Base-by-base conservation (phyloP, 2,113 vertebrate genomes). In the Xenopus borealis region DNA sequence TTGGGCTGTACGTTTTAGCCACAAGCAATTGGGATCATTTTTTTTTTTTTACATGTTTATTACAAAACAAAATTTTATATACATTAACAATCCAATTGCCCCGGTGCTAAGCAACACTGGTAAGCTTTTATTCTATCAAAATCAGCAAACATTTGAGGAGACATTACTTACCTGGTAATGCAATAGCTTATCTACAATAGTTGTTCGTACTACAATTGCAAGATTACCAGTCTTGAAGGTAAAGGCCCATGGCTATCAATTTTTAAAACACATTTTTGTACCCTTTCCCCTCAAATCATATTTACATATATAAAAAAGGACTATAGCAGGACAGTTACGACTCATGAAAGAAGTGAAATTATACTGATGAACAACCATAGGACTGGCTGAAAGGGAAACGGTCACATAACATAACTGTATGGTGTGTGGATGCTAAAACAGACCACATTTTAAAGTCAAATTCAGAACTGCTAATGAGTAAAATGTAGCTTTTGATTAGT, bases 161-260 rank as follows among this genome's bases (percentile, higher is more conserved):
- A 57, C 44, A 73, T 46, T 73, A 66, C 72, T 73, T 66, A 73
- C 72, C 72, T 59, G 72, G 53, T 46, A 57, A 19, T 12, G 50
- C 19, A 63, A 63, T 16, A 62, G 11, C 13, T 11, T 17, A 27
- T 40, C 17, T 69, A 71, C 58, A 17, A 63, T 12, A 47, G 12
- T 2, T 16, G n/a, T 30, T 62, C 20, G 17, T 12, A 14, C 23
- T 71, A 27, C 58, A 9, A 12, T 61, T 61, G 19, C 58, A 61
- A 20, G 14, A 3, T 14, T 23, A 23, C 8, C 13, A 20, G 58
- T 27, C 18, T 61, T 23, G 20, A 23, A 20, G 13, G 58, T 23
- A 61, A 27, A 61, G 14, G 20, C 27, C 18, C 20, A 20, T 12
- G 8, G 14, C 53, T 55, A 55, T 50, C 13, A 4, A 55, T 16